phyloP scores from a whole-genome alignment of 1,140 invertebrate genomes.

The Danaus plexippus region DNA sequence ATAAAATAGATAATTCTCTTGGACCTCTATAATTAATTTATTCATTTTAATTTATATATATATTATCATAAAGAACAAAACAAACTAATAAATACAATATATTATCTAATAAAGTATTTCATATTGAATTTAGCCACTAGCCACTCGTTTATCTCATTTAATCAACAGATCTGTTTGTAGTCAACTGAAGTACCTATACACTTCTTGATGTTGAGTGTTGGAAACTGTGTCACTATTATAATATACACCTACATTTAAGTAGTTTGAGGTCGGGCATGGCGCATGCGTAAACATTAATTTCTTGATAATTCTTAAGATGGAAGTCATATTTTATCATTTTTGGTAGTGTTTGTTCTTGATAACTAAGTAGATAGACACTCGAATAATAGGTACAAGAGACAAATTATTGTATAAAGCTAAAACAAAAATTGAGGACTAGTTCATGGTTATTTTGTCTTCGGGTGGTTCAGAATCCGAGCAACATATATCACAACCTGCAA shows the following conservation, averaged over 20 bases:
- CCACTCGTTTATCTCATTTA: constrained; percentile 13
- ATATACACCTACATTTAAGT: constrained; percentile 24
- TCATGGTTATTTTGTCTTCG: constrained; percentile 55
- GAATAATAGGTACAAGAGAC: constrained; percentile 10
- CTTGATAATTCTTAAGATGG: constrained; percentile 44
- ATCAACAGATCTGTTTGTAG: constrained; percentile 31
- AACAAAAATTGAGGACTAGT: constrained; percentile 33
- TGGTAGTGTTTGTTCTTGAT: constrained; percentile 46
- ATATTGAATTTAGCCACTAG: constrained; percentile 2
- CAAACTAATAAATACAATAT: constrained; percentile 1
- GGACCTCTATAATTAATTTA: no score
- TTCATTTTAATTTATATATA: no score
- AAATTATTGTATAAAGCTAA: constrained; percentile 12
- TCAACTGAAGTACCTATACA: constrained; percentile 30
- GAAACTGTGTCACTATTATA: constrained; percentile 40
- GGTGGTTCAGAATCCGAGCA: constrained; percentile 59
- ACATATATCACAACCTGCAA: constrained; percentile 61
- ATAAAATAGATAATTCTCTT: no score
- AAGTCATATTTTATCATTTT: constrained; percentile 38
- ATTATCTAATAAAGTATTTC: constrained; percentile 3
- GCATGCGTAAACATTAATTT: constrained; percentile 15
- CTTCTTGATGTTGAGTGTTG: constrained; percentile 31
- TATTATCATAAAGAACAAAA: constrained; percentile 1
- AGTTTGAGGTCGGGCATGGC: constrained; percentile 43
- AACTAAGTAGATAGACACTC: constrained; percentile 20